A percentile compares a stretch with the other conserved stretches of the same genome.
These are phyloP conservation scores for Ivindomyrus marchei DNA, from an alignment of 2,113 vertebrate genomes.

Conservation along the genomic window DNA sequence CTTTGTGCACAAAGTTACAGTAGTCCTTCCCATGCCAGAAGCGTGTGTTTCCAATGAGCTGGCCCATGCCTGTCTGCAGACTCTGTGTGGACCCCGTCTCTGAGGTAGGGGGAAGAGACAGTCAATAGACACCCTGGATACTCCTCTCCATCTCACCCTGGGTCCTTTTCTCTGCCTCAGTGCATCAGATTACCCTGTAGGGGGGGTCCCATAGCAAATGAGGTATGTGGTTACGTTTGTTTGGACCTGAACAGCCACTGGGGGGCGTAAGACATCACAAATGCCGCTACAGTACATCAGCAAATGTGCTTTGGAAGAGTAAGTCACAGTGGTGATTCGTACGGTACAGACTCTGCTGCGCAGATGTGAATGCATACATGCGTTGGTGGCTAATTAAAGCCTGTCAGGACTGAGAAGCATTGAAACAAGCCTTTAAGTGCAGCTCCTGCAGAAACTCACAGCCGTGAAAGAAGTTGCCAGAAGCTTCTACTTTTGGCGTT, in stretches of 20 bases:
- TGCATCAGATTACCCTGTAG: neutral
- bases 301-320: neutral
- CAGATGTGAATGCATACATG: neutral
- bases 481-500: neutral
- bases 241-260: neutral
- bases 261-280: neutral
- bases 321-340: neutral
- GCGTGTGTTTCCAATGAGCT: constrained; percentile 80
- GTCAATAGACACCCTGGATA: neutral
- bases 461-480: neutral
- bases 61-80: constrained; percentile 67
- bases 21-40: constrained; percentile 99
- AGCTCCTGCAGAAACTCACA: neutral
- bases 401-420: neutral
- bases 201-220: neutral
- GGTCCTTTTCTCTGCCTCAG: neutral
- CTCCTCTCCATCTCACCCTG: neutral
- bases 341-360: neutral
- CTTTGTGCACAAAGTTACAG: constrained; percentile 95
- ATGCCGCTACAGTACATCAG: neutral
- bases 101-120: constrained; percentile 33
- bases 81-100: constrained; percentile 61
- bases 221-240: neutral
- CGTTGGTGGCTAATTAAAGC: neutral
- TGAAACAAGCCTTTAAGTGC: neutral